phyloP scores from a whole-genome alignment of 2,113 vertebrate species.

The Colinus virginianus region DNA sequence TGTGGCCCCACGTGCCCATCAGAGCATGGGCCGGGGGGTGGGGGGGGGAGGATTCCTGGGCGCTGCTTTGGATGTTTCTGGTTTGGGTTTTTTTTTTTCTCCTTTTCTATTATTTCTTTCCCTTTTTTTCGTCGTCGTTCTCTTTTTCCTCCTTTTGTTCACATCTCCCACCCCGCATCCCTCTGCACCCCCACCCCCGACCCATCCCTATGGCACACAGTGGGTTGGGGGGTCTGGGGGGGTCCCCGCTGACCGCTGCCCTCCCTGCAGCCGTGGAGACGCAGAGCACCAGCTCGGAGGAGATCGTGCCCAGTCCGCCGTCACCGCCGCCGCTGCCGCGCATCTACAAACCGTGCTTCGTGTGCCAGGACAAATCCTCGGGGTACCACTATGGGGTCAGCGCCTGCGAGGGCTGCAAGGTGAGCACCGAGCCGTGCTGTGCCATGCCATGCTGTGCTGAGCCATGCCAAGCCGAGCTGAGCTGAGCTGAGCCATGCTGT shows the following conservation, averaged over 20 bases:
- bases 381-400: constrained; percentile 99
- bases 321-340: constrained; percentile 94
- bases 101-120: too few species aligned
- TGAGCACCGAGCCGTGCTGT: constrained; percentile 68
- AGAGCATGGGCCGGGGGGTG: too few species aligned
- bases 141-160: not conserved
- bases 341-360: constrained; percentile 98
- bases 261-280: constrained; percentile 90
- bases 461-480: too few species aligned
- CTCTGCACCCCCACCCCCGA: not conserved
- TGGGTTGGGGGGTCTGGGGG: not conserved
- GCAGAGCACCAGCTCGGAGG: constrained; percentile 97
- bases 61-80: too few species aligned
- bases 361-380: constrained; percentile 98
- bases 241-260: not conserved
- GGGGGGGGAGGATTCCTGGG: too few species aligned
- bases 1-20: too few species aligned
- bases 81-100: too few species aligned
- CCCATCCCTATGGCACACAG: not conserved
- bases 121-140: too few species aligned
- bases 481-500: too few species aligned
- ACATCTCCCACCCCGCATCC: constrained; percentile 5
- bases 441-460: not conserved
- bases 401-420: constrained; percentile 98
- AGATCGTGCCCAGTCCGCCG: constrained; percentile 95